Percentiles rank a stretch among this genome's conserved stretches.
Conservation (phyloP, 2,113 vertebrate genomes). For the Lagopus leucura region DNA sequence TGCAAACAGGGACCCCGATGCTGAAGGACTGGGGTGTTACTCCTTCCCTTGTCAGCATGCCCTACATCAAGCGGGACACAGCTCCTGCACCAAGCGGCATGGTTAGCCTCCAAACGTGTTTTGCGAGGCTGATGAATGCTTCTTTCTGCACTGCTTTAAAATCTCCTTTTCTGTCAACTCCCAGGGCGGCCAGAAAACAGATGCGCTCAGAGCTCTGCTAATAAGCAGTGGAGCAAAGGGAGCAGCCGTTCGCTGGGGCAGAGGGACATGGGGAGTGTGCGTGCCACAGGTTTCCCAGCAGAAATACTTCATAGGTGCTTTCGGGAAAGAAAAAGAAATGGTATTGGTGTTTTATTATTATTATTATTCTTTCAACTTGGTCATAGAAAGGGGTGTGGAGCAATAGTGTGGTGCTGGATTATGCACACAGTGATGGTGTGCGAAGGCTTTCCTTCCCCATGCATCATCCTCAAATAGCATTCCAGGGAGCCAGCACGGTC, state of each 20-base stretch:
- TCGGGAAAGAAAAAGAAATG: background rate
- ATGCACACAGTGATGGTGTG: rapidly evolving
- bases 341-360: background rate
- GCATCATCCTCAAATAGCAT: rapidly evolving
- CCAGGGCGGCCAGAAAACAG: slow-evolving; percentile 9
- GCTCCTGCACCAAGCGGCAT: background rate
- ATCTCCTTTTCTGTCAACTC: slow-evolving; percentile 21
- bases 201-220: background rate
- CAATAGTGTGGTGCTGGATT: rapidly evolving
- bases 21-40: background rate
- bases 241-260: background rate
- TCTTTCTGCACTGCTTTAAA: slow-evolving; percentile 57
- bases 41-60: slow-evolving; percentile 61
- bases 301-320: background rate
- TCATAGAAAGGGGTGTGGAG: background rate
- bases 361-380: background rate
- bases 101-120: slow-evolving; percentile 40
- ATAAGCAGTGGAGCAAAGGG: background rate
- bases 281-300: background rate
- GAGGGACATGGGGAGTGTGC: background rate
- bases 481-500: rapidly evolving
- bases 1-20: background rate
- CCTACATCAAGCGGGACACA: slow-evolving; percentile 46
- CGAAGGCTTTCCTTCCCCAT: background rate
- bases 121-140: slow-evolving; percentile 58